Base-by-base conservation (phyloP, 2,888 invertebrate genomes). In the Cancer borealis region DNA sequence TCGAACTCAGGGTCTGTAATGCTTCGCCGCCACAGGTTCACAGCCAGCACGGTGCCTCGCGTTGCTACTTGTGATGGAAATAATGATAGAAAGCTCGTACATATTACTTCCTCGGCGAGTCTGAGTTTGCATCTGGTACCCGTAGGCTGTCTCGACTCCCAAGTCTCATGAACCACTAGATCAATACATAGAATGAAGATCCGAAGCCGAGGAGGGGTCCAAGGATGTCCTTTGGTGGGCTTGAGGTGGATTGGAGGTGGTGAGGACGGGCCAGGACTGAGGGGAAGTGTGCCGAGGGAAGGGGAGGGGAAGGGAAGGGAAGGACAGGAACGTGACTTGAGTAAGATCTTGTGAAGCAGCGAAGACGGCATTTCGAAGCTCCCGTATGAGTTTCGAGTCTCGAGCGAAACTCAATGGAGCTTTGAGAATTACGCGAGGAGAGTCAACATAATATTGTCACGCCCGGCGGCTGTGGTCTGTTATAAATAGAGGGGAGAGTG, bases 391-490 rank as follows among this genome's bases (percentile, higher is more conserved):
- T 46, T 92, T 92, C 92, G 87, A 92, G 54, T 73, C 89, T n/a
- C n/a, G 93, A 93, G 47, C 93, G 93, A 93, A 93, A 89, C 93
- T 84, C 93, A 93, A 89, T 89, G 93, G 93, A 89, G 89, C 89
- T 93, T 93, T 88, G 89, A 93, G 89, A 93, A 93, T 93, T 93
- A 93, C 88, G 89, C 26, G 73, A 89, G 73, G 46, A 89, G 93
- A 93, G 93, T 93, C 93, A 93, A 93, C 93, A 93, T 93, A 93
- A 93, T 93, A 93, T 93, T 93, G 89, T 90, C 93, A 66, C 89
- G 89, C 89, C 93, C 93, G 17, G 45, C 46, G 89, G 93, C 93
- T 66, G 73, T 46, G 89, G 89, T 49, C 89, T 89, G 89, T 60
- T 93, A 93, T 93, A 88, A 66, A 93, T 79, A 79, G 79, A 79